Conservation (phyloP, 1,140 invertebrate species). For the Ganaspis sp. region DNA sequence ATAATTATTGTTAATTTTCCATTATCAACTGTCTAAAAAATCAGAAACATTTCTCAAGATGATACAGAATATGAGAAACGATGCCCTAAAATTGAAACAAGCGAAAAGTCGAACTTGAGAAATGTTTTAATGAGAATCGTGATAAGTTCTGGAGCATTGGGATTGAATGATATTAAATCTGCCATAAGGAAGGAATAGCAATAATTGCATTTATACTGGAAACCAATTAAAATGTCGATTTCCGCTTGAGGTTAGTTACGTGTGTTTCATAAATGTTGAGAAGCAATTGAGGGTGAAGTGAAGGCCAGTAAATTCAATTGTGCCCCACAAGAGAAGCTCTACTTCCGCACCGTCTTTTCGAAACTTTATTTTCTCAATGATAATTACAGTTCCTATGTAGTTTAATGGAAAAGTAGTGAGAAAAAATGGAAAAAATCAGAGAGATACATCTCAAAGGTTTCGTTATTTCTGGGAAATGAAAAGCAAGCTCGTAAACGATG, state of each 20-base stretch:
- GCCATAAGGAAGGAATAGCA: background rate
- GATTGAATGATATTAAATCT: slow-evolving; percentile 9
- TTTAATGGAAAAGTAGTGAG: background rate
- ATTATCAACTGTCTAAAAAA: too few species aligned
- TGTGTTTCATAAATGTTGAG: slow-evolving; percentile 2
- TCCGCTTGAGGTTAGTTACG: slow-evolving; percentile 6
- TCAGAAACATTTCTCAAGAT: too few species aligned
- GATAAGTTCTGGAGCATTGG: background rate
- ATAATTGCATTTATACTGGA: slow-evolving; percentile 5
- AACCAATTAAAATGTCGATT: slow-evolving; percentile 14
- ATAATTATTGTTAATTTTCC: too few species aligned
- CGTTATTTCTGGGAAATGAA: slow-evolving; percentile 40
- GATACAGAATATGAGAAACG: too few species aligned
- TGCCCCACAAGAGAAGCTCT: background rate
- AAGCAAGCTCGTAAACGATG: slow-evolving; percentile 38
- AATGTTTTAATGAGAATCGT: slow-evolving; percentile 9
- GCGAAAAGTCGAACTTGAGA: background rate
- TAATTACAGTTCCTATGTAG: slow-evolving; percentile 39
- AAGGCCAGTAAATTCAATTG: slow-evolving; percentile 8
- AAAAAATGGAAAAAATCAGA: slow-evolving; percentile 21
- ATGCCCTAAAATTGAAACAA: too few species aligned
- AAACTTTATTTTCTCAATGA: slow-evolving; percentile 20
- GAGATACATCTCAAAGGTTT: slow-evolving; percentile 21
- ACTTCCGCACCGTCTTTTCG: background rate
- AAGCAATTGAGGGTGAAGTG: background rate